phyloP scores from a whole-genome alignment of 2,797 vertebrate species.

The Chanos chanos region DNA sequence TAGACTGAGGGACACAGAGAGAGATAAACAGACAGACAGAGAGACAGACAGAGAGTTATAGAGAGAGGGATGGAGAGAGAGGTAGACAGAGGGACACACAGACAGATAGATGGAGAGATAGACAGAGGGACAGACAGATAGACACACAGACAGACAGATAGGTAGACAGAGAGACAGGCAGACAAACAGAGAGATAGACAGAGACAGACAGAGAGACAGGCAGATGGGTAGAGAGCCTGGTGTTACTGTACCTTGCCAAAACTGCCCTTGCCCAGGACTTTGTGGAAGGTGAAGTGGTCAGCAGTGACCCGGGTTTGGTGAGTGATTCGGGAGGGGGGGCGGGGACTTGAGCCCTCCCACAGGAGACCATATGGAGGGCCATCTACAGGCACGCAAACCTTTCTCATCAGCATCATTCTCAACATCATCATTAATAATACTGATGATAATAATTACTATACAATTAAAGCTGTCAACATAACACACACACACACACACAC shows the following conservation, averaged over 20 bases:
- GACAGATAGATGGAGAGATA: background rate
- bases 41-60: too few species aligned
- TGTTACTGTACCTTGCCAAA: slow-evolving; percentile 90
- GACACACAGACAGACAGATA: background rate
- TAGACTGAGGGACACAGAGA: too few species aligned
- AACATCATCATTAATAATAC: slow-evolving; percentile 2
- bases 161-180: background rate
- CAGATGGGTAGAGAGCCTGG: too few species aligned
- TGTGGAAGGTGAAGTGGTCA: slow-evolving; percentile 88
- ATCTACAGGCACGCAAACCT: slow-evolving; percentile 58
- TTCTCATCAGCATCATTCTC: background rate
- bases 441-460: too few species aligned
- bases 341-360: slow-evolving; percentile 79
- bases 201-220: background rate
- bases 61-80: too few species aligned
- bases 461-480: too few species aligned
- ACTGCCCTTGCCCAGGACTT: slow-evolving; percentile 97
- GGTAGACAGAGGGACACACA: background rate
- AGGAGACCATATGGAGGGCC: slow-evolving; percentile 76
- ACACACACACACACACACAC: background rate
- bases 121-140: slow-evolving; percentile 53
- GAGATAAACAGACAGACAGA: too few species aligned
- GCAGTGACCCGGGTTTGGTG: slow-evolving; percentile 77
- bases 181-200: background rate
- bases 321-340: slow-evolving; percentile 60